These are phyloP conservation scores for Drosophila erecta DNA, from an alignment of 1,140 invertebrate species.

Conservation along the genomic window DNA sequence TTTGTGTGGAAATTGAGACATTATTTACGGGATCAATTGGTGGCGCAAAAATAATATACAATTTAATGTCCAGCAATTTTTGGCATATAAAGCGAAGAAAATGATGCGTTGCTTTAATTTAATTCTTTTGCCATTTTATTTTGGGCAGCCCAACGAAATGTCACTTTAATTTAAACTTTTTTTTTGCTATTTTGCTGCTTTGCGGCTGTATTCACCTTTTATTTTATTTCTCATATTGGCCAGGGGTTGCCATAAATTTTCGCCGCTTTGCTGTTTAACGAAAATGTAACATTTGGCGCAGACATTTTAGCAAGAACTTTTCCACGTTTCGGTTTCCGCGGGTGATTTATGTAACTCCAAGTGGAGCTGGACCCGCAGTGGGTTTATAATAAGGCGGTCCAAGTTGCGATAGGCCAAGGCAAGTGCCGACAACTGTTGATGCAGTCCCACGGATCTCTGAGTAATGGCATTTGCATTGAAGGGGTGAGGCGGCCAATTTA, in stretches of 20 bases:
- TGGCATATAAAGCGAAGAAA: not conserved
- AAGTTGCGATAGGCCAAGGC: slow-evolving; percentile 50
- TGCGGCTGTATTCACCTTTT: slow-evolving; percentile 19
- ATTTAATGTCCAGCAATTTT: slow-evolving; percentile 27
- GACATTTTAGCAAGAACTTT: slow-evolving; percentile 68
- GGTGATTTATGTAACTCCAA: slow-evolving; percentile 63
- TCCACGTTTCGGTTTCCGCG: slow-evolving; percentile 47
- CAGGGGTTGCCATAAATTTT: slow-evolving; percentile 41
- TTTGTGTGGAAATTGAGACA: slow-evolving; percentile 37
- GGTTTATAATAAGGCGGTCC: slow-evolving; percentile 63
- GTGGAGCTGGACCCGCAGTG: slow-evolving; percentile 18
- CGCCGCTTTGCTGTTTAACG: slow-evolving; percentile 56
- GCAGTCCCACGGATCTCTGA: slow-evolving; percentile 14
- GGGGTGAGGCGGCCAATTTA: slow-evolving; percentile 6
- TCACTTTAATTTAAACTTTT: slow-evolving; percentile 1
- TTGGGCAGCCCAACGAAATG: not conserved
- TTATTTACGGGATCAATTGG: slow-evolving; percentile 47
- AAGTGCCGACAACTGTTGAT: slow-evolving; percentile 64
- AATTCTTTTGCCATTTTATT: not conserved
- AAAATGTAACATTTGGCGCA: slow-evolving; percentile 73
- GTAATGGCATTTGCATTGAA: slow-evolving; percentile 42
- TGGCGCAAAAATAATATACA: slow-evolving; percentile 27
- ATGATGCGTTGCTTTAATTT: not conserved
- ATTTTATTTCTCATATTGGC: slow-evolving; percentile 8
- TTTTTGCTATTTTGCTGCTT: not conserved